These are phyloP conservation scores for Lacanobia wlatinum DNA, from an alignment of 2,888 invertebrate genomes.

Conservation along the genomic window DNA sequence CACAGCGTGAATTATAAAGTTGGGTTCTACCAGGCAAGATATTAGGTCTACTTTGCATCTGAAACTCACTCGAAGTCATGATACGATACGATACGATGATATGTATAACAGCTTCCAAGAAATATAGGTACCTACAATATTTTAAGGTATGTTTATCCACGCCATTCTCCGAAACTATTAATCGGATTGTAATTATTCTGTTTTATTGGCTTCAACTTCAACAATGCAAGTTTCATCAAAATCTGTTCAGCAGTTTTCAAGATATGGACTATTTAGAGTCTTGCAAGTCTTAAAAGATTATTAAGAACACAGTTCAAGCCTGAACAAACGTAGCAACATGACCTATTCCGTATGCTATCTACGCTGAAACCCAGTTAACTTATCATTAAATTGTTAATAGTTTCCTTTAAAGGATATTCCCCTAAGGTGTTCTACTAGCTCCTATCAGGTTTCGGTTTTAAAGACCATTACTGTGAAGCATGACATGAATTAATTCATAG, in stretches of 20 bases:
- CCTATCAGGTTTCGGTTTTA: not conserved
- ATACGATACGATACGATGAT: no score
- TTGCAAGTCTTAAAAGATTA: not conserved
- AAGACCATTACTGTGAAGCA: conserved; percentile 21
- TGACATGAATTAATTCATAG: conserved; percentile 41
- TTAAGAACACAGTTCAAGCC: not conserved
- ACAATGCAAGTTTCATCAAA: not conserved
- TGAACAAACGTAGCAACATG: not conserved
- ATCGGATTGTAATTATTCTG: no score
- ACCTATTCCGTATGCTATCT: conserved; percentile 1
- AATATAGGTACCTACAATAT: no score
- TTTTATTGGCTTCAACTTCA: no score
- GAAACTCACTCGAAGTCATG: no score
- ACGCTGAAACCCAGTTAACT: conserved; percentile 8
- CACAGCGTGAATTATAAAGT: no score
- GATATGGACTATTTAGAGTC: not conserved
- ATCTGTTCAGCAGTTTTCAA: no score
- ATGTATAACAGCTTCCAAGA: no score
- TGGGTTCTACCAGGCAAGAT: no score
- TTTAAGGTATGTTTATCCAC: no score
- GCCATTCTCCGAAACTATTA: no score
- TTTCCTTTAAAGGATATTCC: conserved; percentile 38
- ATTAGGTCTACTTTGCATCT: no score
- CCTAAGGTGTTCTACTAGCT: conserved; percentile 37
- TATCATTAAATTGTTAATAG: conserved; percentile 36